Evolutionary conservation across 2,888 invertebrate genomes (phyloP), one percentile per base, ranked within the genome.

Genomic region (Yponomeuta evonymella): DNA sequence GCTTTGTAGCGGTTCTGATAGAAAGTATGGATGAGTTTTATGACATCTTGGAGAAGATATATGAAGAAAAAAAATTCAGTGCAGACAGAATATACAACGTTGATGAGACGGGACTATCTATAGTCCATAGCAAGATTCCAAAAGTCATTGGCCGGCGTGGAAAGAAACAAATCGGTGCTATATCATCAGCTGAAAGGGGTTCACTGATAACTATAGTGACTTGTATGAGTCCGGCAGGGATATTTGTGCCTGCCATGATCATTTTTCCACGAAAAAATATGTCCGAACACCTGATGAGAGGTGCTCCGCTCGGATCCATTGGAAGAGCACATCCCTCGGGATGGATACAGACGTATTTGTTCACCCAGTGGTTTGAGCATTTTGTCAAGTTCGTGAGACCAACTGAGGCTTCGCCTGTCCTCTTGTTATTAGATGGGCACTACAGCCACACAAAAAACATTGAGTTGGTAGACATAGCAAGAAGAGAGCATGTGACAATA

Each of bases 281-380:
- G 72, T 70, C 36, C 11, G n/a, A 73, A 64, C 65, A 11, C 63
- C 70, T 74, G 12, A 73, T 75, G 73, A 72, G 72, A 72, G 73
- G 73, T 9, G 72, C 72, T 64, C 72, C 72, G 8, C 23, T 36
- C 36, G 74, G 75, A 2, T 72, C 71, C 69, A 70, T 72, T 36
- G 73, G 72, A 3, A 67, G 9, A 62, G 69, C 62, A 11, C 73
- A 74, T 70, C 70, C 73, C 30, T 71, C 71, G 29, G 73, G 73
- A 48, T 75, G 74, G 73, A 73, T 73, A 29, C 70, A 73, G 43
- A 58, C 72, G 8, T 8, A 73, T 36, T 64, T 75, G 23, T 73
- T 73, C 67, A 70, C 69, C 9, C 48, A 73, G n/a, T 72, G 72
- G 62, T 62, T 58, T 58, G 12, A 58, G 58, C 58, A 58, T n/a